A percentile compares a stretch with the other conserved stretches of the same genome.
These are phyloP conservation scores for Abramis brama DNA, from an alignment of 2,113 vertebrate genomes.

Conservation along the genomic window DNA sequence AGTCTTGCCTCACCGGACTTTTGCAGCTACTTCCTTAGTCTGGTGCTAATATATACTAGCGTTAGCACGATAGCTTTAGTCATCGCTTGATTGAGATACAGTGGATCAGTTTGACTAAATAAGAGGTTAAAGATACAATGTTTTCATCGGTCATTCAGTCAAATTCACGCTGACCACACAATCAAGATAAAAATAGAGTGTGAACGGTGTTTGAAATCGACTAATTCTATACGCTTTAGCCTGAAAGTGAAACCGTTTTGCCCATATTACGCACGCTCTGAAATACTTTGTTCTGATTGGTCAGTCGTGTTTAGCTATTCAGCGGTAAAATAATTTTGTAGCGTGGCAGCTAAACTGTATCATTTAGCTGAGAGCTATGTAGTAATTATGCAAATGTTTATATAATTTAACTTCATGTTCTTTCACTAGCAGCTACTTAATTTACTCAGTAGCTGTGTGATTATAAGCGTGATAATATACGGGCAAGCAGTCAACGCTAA, in stretches of 20 bases:
- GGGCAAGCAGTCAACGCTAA: too few relatives aligned
- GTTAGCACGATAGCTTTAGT: constrained; percentile 21
- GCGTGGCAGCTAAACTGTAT: background rate
- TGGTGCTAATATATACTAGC: background rate
- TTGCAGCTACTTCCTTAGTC: background rate
- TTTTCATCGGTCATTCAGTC: background rate
- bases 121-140: background rate
- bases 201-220: background rate
- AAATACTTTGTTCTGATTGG: background rate
- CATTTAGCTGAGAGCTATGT: background rate
- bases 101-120: background rate
- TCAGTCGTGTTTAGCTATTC: background rate
- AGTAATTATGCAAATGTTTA: background rate
- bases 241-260: background rate
- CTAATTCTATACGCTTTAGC: background rate
- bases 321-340: background rate
- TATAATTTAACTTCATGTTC: too few relatives aligned
- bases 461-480: too few relatives aligned
- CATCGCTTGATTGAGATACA: background rate
- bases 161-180: background rate
- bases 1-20: rapidly evolving
- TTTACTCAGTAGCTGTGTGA: too few relatives aligned
- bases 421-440: too few relatives aligned
- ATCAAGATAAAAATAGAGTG: background rate
- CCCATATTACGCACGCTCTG: background rate